Evolutionary conservation across 2,888 invertebrate genomes (phyloP), one percentile per base, ranked within the genome.

Genomic region (Strigamia crassipes): DNA sequence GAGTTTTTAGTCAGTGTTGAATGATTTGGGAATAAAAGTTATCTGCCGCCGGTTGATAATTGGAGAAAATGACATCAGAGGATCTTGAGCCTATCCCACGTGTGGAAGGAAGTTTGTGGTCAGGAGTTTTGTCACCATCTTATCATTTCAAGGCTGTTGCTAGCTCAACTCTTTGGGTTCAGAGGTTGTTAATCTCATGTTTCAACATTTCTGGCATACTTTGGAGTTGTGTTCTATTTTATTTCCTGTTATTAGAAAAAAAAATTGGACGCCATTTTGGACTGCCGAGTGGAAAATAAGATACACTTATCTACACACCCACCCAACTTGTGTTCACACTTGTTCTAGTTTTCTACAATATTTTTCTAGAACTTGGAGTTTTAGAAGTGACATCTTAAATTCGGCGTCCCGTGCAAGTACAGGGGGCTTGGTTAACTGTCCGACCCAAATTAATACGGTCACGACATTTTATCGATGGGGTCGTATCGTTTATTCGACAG

Each of bases 101-200:
- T 56, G 9, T 18, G 9, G 56, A 56, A 56, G 56, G 56, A 56
- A 56, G 56, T 46, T 46, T 46, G 46, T 56, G 56, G 56, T 56
- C 18, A 56, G 56, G 56, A 56, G 56, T 56, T 56, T 56, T 56
- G 56, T 56, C 56, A 56, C 56, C 56, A 56, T 56, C 56, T 56
- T 56, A 56, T 56, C 56, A 56, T 18, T 56, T 56, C 56, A 56
- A 56, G 56, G 56, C 56, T 56, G 56, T 56, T 56, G n/a, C 18
- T 56, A 21, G 56, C 56, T 56, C 9, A 56, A 56, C 56, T 56
- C 56, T 56, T 56, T 18, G 21, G 56, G 56, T 56, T 56, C 56
- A 56, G 56, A 56, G 56, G 56, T 56, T 56, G 15, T 9, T 56
- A 18, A 56, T n/a, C 15, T 56, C 56, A 9, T 21, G 56, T 56